Base-by-base conservation (phyloP, 2,113 vertebrate species). In the Erythrocercus mccallii region DNA sequence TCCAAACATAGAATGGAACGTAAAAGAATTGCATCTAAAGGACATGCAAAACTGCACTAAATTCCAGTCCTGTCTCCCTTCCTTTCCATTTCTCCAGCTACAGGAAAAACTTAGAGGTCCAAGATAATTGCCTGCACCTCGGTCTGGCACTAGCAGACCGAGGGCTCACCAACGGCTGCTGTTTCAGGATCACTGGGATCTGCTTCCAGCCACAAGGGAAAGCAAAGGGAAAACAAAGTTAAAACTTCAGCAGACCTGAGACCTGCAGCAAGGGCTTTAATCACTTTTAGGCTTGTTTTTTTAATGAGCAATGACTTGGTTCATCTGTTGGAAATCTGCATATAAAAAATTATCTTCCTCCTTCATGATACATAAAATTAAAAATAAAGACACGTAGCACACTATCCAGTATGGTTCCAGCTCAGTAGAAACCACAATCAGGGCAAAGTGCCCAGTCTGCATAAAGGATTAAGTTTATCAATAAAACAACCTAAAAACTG, bases 391-490 rank as follows among this genome's bases (percentile, higher is more conserved):
- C 64, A 62, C 38, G 48, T 24, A 81, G 53, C 57, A 71, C 30
- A 65, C 56, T 60, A 23, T 47, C 42, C 40, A 78, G 54, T 30
- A 65, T 31, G 15, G 4, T 20, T 68, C 25, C 14, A 45, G 44
- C 38, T 56, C 74, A 81, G 61, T 64, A 93, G 66, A 88, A 92
- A 72, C 58, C 62, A 72, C 48, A 45, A 24, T 5, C 78, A 70
- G 53, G 57, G 81, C 90, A 90, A 61, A 80, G 64, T 15, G 90
- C 57, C 90, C 81, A 79, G 40, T 53, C 71, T 79, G 50, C 7
- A 24, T 47, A 91, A 94, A 81, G 68, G 54, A 90, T 54, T 72
- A 70, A 57, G 54, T 72, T 88, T 88, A 93, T 66, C 82, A 73
- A 86, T 80, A 69, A 81, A 69, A 30, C 44, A 92, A 80, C 51